Base-by-base conservation (phyloP, 2,888 invertebrate species). In the Tenthredo notha region DNA sequence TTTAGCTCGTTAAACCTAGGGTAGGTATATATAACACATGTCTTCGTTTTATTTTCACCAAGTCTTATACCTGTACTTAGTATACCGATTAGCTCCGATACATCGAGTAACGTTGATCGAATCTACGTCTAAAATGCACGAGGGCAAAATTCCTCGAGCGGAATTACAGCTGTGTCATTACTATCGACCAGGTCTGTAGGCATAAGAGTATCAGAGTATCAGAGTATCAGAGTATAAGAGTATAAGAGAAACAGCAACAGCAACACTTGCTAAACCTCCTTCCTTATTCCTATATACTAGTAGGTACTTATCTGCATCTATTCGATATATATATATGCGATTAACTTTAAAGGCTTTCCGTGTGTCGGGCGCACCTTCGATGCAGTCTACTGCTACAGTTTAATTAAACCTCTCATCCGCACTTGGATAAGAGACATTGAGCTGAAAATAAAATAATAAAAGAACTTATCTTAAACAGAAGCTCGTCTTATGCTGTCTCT, bases 91-190 rank as follows among this genome's bases (percentile, higher is more conserved):
- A 74, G 74, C 43, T 43, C 40, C 74, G 72, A 43, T 43, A 74
- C 72, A 43, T 21, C 40, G 43, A 37, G 43, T 74, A n/a, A 40
- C 74, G 74, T 21, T 74, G 74, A 74, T 74, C 74, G 40, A 47
- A 74, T 74, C 74, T 21, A 6, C 67, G 9, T 74, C n/a, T 18
- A 74, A 43, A 25, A 25, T 43, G 40, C 74, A 74, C 74, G 74
- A 25, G 74, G 74, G 74, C 43, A 40, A 74, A 74, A 74, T 74
- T 74, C 74, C 74, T 74, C 25, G 74, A 74, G 74, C 47, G 21
- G 40, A 74, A 74, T 74, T 74, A 74, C 74, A 40, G 74, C 74
- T 40, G 74, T 47, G 74, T 74, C 74, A 47, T 74, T 74, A 47
- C 43, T 67, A 33, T 33, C 67, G 67, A 67, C 12, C 33, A 18